Evolutionary conservation across 2,797 vertebrate genomes (phyloP).

Genomic region (Perodicticus potto): DNA sequence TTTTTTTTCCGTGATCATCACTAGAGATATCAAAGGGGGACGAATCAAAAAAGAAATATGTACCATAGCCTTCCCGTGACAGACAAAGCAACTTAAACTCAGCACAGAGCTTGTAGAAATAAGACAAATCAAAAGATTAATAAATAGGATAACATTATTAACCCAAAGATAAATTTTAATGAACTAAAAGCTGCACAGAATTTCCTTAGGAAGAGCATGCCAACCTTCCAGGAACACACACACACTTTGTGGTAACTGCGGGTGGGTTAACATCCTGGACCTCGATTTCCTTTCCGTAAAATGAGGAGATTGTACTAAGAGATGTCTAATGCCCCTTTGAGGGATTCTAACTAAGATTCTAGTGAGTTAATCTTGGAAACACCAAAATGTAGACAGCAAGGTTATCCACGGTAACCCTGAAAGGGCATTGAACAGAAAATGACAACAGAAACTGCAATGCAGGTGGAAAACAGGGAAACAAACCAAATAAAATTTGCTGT

Average conservation of each 20-base stretch:
- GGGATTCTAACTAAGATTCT: background rate
- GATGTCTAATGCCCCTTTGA: background rate
- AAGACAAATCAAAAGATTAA: slow-evolving; percentile 11
- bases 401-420: background rate
- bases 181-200: background rate
- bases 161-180: slow-evolving; percentile 26
- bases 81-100: background rate
- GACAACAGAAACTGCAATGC: background rate
- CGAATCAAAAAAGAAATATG: background rate
- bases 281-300: background rate
- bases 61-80: background rate
- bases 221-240: background rate
- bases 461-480: background rate
- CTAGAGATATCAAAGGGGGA: background rate
- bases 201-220: background rate
- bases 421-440: background rate
- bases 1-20: background rate
- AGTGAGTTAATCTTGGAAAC: background rate
- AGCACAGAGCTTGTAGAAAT: background rate
- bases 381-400: background rate
- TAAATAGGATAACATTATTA: background rate
- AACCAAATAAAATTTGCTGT: background rate
- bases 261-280: background rate
- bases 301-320: background rate
- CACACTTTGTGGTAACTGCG: too few relatives aligned